A percentile compares a stretch with the other conserved stretches of the same genome.
These are phyloP conservation scores for Dromius quadrimaculatus DNA, from an alignment of 2,888 invertebrate genomes.

Conservation along the genomic window DNA sequence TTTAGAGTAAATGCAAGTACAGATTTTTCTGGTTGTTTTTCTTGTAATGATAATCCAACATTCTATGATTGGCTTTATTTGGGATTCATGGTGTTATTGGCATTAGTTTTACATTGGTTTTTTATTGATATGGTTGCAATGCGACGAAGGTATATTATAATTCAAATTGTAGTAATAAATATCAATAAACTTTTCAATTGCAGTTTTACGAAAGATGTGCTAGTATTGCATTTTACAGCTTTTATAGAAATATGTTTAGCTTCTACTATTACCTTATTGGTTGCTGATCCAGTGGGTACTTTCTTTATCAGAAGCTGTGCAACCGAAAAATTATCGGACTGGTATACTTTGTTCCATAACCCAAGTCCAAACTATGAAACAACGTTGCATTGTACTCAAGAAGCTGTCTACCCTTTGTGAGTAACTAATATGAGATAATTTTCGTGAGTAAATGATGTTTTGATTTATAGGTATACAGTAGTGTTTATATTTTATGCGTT, in stretches of 20 bases:
- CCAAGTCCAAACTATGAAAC: constrained; percentile 92
- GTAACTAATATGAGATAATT: constrained; percentile 62
- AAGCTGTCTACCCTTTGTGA: constrained; percentile 97
- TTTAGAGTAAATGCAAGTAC: constrained; percentile 79
- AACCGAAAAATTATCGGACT: constrained; percentile 87
- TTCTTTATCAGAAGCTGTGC: constrained; percentile 83
- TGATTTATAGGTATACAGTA: constrained; percentile 87
- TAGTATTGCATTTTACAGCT: constrained; percentile 85
- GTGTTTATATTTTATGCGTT: constrained; percentile 91
- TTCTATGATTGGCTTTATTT: constrained; percentile 95
- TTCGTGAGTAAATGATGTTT: constrained; percentile 37
- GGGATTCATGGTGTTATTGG: constrained; percentile 92
- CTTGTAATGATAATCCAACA: constrained; percentile 80
- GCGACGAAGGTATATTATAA: constrained; percentile 72
- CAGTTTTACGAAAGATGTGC: constrained; percentile 80
- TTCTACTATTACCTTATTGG: constrained; percentile 80
- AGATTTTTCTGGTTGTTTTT: constrained; percentile 83
- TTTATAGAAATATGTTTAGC: constrained; percentile 84
- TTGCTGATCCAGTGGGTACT: constrained; percentile 85
- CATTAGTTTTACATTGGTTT: constrained; percentile 91
- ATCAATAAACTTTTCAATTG: constrained; percentile 54
- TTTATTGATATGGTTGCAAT: constrained; percentile 88
- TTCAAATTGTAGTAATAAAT: constrained; percentile 11
- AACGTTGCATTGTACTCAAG: constrained; percentile 94
- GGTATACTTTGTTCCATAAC: constrained; percentile 96